These are phyloP conservation scores for Sternarchorhynchus goeldii DNA, from an alignment of 2,797 vertebrate genomes.

Conservation along the genomic window DNA sequence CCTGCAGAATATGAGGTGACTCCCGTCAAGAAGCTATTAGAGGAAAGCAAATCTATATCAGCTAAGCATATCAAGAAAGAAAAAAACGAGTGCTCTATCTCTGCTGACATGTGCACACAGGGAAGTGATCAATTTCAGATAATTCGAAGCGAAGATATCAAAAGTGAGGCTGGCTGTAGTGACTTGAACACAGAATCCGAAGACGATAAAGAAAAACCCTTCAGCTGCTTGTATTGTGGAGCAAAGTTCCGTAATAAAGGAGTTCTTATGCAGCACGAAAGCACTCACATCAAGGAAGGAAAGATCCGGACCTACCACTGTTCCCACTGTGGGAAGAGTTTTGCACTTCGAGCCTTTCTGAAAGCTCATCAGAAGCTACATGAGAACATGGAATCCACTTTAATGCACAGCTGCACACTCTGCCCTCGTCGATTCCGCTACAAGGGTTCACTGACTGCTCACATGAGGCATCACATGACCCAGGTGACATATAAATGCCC, in stretches of 20 bases:
- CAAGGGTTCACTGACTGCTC: slow-evolving; percentile 57
- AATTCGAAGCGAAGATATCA: neutral
- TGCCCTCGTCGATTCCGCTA: slow-evolving; percentile 57
- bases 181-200: neutral
- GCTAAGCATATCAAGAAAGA: slow-evolving; percentile 34
- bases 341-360: slow-evolving; percentile 6
- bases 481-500: slow-evolving; percentile 54
- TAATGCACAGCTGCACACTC: slow-evolving; percentile 51
- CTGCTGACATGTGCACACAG: neutral
- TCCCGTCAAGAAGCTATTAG: neutral
- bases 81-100: neutral
- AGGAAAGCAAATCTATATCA: neutral
- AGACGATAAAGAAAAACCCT: slow-evolving; percentile 5
- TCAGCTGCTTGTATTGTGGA: slow-evolving; percentile 39
- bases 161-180: neutral
- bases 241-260: slow-evolving; percentile 36
- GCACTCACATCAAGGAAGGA: slow-evolving; percentile 1
- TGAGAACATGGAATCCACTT: slow-evolving; percentile 33
- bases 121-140: neutral
- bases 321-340: slow-evolving; percentile 34
- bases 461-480: slow-evolving; percentile 60
- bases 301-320: neutral
- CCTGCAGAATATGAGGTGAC: slow-evolving; percentile 34
- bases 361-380: slow-evolving; percentile 50
- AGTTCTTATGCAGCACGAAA: slow-evolving; percentile 30